phyloP scores from a whole-genome alignment of 2,113 vertebrate genomes.

The Takifugu bimaculatus region DNA sequence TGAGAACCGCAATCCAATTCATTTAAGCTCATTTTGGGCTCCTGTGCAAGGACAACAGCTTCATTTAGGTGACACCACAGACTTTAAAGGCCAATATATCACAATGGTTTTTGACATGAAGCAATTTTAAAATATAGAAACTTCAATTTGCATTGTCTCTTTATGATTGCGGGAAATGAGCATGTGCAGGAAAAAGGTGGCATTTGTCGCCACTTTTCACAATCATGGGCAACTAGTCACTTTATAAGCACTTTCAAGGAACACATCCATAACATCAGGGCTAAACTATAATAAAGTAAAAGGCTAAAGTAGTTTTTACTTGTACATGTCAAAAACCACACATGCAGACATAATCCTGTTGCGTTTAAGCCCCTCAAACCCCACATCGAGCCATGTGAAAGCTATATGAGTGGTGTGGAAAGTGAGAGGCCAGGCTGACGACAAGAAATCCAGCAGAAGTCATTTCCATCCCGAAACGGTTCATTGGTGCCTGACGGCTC shows the following conservation, averaged over 20 bases:
- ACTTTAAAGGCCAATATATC: background rate
- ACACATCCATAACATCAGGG: too few species aligned
- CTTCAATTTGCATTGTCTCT: background rate
- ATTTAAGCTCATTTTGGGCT: too few species aligned
- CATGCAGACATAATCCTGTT: constrained; percentile 26
- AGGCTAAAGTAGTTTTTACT: background rate
- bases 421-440: constrained; percentile 31
- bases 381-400: constrained; percentile 8
- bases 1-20: background rate
- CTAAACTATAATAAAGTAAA: too few species aligned
- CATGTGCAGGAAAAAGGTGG: too few species aligned
- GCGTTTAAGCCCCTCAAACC: constrained; percentile 45
- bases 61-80: background rate
- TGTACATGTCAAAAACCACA: constrained; percentile 16
- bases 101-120: too few species aligned
- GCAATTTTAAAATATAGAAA: too few species aligned
- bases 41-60: background rate
- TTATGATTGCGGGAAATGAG: background rate
- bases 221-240: too few species aligned
- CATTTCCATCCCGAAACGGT: constrained; percentile 53
- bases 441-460: constrained; percentile 42
- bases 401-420: constrained; percentile 46
- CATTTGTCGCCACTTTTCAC: too few species aligned
- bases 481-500: constrained; percentile 46
- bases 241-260: too few species aligned